Percentiles rank a stretch among this genome's conserved stretches.
Conservation (phyloP, 2,797 vertebrate genomes). For the Tokudaia muenninki region DNA sequence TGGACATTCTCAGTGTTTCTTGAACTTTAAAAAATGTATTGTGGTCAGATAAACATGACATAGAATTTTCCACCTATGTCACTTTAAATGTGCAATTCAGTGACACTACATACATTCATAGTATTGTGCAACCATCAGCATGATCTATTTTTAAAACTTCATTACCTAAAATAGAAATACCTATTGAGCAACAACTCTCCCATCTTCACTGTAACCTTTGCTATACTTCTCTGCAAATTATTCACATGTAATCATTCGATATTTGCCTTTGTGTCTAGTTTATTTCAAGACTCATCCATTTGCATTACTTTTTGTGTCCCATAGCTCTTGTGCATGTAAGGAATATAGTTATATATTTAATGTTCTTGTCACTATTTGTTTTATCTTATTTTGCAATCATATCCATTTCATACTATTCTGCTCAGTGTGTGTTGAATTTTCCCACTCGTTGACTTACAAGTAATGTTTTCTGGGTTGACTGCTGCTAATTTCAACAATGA, state of each 20-base stretch:
- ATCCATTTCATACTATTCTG: neutral
- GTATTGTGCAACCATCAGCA: neutral
- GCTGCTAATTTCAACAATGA: neutral
- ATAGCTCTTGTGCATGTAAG: neutral
- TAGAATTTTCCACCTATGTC: neutral
- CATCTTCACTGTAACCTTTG: neutral
- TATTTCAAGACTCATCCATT: neutral
- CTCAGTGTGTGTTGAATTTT: neutral
- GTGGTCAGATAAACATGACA: neutral
- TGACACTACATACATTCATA: neutral
- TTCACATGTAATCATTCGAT: neutral
- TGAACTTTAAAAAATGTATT: neutral
- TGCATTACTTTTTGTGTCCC: neutral
- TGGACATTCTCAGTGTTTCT: neutral
- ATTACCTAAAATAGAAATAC: neutral
- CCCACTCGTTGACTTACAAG: neutral
- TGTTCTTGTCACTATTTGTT: neutral
- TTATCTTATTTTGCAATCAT: neutral
- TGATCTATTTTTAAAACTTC: neutral
- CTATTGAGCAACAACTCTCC: neutral
- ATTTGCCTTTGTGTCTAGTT: constrained; percentile 3
- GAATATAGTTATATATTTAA: neutral
- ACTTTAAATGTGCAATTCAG: neutral
- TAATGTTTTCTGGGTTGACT: constrained; percentile 26
- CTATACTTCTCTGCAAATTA: neutral